These are phyloP conservation scores for Poeciliopsis paucimaculata DNA, from an alignment of 2,797 vertebrate genomes.

Conservation along the genomic window DNA sequence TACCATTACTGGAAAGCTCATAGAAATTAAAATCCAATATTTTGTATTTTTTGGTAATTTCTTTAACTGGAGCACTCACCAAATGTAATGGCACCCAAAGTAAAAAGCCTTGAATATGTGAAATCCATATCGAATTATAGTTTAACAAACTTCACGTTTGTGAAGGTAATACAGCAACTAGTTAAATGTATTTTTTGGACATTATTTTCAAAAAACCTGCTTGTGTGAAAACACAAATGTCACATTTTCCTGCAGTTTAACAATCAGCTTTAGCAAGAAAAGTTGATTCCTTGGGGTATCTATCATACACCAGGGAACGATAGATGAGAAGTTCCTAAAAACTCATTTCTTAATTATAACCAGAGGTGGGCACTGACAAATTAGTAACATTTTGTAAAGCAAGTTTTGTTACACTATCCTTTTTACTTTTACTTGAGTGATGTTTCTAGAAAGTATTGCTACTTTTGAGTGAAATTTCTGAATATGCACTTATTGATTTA, in stretches of 20 bases:
- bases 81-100: not conserved
- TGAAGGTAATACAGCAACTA: not conserved
- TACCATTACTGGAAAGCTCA: constrained; percentile 19
- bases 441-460: too few relatives aligned
- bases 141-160: not conserved
- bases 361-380: too few relatives aligned
- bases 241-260: not conserved
- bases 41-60: constrained; percentile 13
- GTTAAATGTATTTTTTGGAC: not conserved
- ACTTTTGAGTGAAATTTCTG: too few relatives aligned
- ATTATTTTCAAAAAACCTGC: not conserved
- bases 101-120: not conserved
- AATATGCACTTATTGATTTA: too few relatives aligned
- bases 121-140: not conserved
- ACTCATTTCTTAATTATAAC: not conserved
- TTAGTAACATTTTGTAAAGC: too few relatives aligned
- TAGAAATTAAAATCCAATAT: constrained; percentile 15
- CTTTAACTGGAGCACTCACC: not conserved
- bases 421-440: too few relatives aligned
- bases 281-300: not conserved
- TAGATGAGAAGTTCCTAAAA: not conserved
- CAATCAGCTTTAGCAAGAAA: not conserved
- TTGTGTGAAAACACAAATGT: not conserved
- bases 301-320: not conserved
- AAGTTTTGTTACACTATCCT: too few relatives aligned